These are phyloP conservation scores for Drosophila asahinai DNA, from an alignment of 1,140 invertebrate genomes.

Conservation along the genomic window DNA sequence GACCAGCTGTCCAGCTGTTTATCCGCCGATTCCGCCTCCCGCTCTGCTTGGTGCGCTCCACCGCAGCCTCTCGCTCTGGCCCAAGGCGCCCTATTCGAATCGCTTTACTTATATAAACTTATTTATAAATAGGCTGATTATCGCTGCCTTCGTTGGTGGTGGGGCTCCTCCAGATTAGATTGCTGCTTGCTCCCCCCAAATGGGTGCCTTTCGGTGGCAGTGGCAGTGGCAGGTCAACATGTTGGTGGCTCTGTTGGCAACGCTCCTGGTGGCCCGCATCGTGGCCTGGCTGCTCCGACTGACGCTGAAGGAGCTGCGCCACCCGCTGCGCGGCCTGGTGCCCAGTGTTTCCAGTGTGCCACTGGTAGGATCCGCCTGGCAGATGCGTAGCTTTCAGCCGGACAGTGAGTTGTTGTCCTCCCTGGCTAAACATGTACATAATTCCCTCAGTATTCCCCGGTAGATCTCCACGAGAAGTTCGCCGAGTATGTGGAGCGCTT, in stretches of 20 bases:
- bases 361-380: conserved; percentile 58
- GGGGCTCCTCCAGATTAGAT: conserved; percentile 17
- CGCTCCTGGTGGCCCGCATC: conserved; percentile 8
- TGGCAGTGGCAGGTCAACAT: background rate
- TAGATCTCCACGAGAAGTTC: conserved; percentile 73
- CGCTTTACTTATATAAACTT: conserved; percentile 30
- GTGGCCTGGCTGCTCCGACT: conserved; percentile 28
- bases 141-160: background rate
- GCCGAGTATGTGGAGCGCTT: conserved; percentile 60
- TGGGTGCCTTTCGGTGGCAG: background rate
- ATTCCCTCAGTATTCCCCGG: no score
- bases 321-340: conserved; percentile 43
- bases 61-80: background rate
- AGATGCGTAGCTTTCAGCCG: conserved; percentile 72
- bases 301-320: conserved; percentile 53
- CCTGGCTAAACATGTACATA: background rate
- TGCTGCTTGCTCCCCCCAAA: background rate
- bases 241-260: conserved; percentile 27
- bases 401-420: conserved; percentile 56
- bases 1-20: conserved; percentile 24
- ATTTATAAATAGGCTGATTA: conserved; percentile 12
- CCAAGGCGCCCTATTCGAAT: conserved; percentile 21
- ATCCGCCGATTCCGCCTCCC: conserved; percentile 1
- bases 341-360: conserved; percentile 68
- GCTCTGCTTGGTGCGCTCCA: conserved; percentile 12